These are phyloP conservation scores for Halcyon chelicuti DNA, from an alignment of 2,797 vertebrate genomes.

Conservation along the genomic window DNA sequence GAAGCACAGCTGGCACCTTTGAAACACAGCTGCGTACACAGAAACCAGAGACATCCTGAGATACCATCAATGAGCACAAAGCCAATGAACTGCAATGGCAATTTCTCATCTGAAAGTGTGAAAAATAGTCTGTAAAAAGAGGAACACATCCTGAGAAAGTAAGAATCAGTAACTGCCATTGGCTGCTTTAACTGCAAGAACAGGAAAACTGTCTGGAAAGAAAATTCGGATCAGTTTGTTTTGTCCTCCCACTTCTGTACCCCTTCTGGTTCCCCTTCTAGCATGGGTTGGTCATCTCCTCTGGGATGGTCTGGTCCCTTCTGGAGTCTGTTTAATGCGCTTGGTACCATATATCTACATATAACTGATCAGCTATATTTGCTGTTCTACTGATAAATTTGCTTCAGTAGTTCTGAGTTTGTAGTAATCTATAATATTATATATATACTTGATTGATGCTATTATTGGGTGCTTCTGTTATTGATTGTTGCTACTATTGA, in stretches of 20 bases:
- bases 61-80: not conserved
- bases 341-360: not conserved
- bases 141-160: not conserved
- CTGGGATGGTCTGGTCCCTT: not conserved
- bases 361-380: not conserved
- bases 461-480: not conserved
- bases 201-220: not conserved
- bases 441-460: not conserved
- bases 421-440: not conserved
- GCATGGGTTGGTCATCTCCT: not conserved
- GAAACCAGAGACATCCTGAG: not conserved
- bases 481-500: not conserved
- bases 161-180: not conserved
- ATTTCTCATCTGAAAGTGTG: not conserved
- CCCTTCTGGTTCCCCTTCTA: not conserved
- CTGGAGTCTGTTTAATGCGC: accelerated
- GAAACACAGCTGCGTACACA: not conserved
- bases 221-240: accelerated
- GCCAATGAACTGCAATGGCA: not conserved
- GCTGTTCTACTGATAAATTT: not conserved
- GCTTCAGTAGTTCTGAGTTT: not conserved
- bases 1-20: not conserved
- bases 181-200: not conserved
- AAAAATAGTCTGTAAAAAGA: not conserved
- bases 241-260: not conserved